Conservation (phyloP, 2,113 vertebrate species). For the Heterotis niloticus region DNA sequence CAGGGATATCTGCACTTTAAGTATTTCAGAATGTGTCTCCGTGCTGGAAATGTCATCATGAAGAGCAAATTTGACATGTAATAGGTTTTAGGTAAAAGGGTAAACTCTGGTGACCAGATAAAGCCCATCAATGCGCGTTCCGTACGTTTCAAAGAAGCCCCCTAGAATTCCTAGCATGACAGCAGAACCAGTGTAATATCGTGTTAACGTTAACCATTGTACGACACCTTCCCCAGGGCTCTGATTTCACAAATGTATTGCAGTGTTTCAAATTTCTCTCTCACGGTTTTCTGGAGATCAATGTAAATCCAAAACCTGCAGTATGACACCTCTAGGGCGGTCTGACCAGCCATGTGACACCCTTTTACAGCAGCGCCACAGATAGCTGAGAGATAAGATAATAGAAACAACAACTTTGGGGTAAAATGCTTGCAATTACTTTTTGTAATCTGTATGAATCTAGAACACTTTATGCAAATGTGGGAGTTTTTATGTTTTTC, state of each 20-base stretch:
- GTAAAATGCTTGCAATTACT: not conserved
- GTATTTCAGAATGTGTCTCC: not conserved
- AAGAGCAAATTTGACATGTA: not conserved
- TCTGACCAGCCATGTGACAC: not conserved
- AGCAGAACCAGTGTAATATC: not conserved
- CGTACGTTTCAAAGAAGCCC: not conserved
- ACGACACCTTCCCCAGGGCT: not conserved
- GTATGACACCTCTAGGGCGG: not conserved
- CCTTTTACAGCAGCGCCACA: not conserved
- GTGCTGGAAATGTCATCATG: not conserved
- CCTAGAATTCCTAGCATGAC: not conserved
- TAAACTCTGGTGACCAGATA: not conserved
- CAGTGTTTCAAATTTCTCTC: not conserved
- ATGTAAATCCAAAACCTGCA: not conserved
- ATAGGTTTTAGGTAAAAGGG: not conserved
- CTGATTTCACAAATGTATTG: slow-evolving; percentile 2
- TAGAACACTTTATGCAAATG: slow-evolving; percentile 9
- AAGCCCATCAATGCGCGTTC: not conserved
- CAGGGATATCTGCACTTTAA: not conserved
- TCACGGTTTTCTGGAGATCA: not conserved
- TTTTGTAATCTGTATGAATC: not conserved
- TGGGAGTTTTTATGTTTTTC: not conserved
- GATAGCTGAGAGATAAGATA: slow-evolving; percentile 1
- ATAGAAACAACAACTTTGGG: not conserved
- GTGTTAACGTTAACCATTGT: too few relatives aligned